Evolutionary conservation across 2,113 vertebrate genomes (phyloP).

Genomic region (Mystacornis crossleyi): DNA sequence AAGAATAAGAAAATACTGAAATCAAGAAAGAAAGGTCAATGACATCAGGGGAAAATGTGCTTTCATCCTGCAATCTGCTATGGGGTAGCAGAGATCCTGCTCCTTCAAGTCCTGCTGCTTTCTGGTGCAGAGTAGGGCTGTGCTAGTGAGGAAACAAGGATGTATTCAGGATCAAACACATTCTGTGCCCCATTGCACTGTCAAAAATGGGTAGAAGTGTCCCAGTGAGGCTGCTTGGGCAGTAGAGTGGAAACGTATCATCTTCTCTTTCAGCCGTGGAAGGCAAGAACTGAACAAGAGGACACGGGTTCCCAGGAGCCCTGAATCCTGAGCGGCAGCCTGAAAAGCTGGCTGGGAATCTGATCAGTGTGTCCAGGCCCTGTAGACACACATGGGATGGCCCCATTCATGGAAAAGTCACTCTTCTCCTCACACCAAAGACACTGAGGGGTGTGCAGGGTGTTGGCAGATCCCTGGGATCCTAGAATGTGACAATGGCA

Average conservation of each 20-base stretch:
- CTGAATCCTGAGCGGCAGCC: not conserved
- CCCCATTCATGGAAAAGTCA: not conserved
- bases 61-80: not conserved
- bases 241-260: not conserved
- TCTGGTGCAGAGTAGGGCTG: rapidly evolving
- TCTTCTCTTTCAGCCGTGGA: not conserved
- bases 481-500: not conserved
- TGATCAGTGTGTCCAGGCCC: not conserved
- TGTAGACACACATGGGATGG: not conserved
- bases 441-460: not conserved
- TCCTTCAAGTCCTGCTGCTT: not conserved
- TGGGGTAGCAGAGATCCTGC: not conserved
- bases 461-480: not conserved
- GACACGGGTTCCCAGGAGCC: not conserved
- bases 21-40: not conserved
- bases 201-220: not conserved
- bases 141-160: not conserved
- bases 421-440: not conserved
- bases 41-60: not conserved
- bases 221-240: not conserved
- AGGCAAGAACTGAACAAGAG: not conserved
- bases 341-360: not conserved
- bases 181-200: rapidly evolving
- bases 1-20: not conserved
- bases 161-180: not conserved